Evolutionary conservation across 2,797 vertebrate genomes (phyloP).

Genomic region (Calcarius lapponicus): DNA sequence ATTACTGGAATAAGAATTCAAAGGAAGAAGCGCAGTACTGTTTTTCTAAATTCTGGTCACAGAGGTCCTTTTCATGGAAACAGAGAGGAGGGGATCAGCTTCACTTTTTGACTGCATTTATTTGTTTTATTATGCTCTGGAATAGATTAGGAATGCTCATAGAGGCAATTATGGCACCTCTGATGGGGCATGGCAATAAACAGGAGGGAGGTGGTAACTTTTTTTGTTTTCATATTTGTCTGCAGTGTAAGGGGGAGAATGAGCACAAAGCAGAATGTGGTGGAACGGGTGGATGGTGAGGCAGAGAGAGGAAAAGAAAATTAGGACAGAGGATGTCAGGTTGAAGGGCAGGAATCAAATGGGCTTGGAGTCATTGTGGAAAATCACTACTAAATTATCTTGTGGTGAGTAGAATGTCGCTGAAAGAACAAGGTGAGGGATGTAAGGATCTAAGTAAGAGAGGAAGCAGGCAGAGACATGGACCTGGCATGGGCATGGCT

Average conservation of each 20-base stretch:
- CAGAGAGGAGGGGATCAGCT: fast-evolving
- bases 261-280: background rate
- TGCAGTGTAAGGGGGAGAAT: background rate
- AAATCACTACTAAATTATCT: background rate
- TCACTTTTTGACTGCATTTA: background rate
- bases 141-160: background rate
- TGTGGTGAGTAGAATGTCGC: background rate
- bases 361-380: background rate
- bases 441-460: background rate
- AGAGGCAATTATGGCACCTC: background rate
- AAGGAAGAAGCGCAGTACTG: background rate
- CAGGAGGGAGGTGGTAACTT: background rate
- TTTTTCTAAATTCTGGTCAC: background rate
- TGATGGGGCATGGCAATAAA: background rate
- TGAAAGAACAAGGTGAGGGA: background rate
- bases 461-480: background rate
- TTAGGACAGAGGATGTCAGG: background rate
- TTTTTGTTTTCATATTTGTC: background rate
- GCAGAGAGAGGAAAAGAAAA: background rate
- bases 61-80: background rate
- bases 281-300: background rate
- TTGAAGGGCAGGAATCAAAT: background rate
- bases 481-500: background rate
- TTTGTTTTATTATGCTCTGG: background rate
- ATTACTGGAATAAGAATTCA: background rate